Evolutionary conservation across 2,113 vertebrate species (phyloP).

Genomic region (Salvator merianae): DNA sequence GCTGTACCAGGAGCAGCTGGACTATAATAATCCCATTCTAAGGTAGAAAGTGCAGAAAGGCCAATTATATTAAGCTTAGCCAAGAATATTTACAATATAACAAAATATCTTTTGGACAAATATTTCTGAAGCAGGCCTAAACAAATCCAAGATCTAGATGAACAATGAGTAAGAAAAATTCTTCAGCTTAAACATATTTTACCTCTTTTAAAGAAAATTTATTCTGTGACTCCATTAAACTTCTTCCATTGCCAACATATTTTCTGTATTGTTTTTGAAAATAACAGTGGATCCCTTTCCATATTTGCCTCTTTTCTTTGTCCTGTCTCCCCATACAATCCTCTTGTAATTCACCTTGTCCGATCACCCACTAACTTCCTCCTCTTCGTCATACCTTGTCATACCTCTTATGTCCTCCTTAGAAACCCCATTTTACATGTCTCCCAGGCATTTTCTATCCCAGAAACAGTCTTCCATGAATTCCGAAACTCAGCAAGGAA

Average conservation of each 20-base stretch:
- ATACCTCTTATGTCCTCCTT: not conserved
- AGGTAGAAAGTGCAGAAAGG: too few species aligned
- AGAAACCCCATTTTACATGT: constrained; percentile 4
- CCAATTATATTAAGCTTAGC: constrained; percentile 5
- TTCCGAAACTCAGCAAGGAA: not conserved
- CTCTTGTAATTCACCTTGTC: not conserved
- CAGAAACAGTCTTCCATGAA: not conserved
- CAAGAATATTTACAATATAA: constrained; percentile 6
- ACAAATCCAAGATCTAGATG: not conserved
- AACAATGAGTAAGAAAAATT: not conserved
- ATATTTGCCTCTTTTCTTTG: constrained; percentile 13
- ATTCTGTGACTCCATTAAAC: not conserved
- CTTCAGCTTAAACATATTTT: not conserved
- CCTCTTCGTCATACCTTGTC: not conserved
- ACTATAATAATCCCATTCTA: too few species aligned
- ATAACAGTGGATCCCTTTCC: accelerated
- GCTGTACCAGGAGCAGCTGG: too few species aligned
- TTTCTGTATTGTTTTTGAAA: accelerated
- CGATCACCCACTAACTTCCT: not conserved
- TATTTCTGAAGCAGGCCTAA: constrained; percentile 14
- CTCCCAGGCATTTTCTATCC: not conserved
- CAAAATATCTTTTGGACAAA: not conserved
- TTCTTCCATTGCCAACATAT: not conserved
- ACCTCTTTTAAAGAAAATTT: not conserved
- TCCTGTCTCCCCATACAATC: not conserved